Base-by-base conservation (phyloP, 1,140 invertebrate genomes). In the Macrocentrus cingulum region DNA sequence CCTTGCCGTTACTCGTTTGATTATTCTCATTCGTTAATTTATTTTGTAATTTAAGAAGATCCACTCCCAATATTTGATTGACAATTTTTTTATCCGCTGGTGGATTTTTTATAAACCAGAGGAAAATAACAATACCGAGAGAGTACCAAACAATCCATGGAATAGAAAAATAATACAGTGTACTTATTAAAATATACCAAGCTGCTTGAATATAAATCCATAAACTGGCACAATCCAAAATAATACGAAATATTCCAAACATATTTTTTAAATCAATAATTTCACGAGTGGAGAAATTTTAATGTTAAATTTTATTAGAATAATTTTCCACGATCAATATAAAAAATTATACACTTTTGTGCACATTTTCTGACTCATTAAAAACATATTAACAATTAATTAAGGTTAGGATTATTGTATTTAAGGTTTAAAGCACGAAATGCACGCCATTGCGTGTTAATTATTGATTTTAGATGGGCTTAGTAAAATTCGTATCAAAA, bases 51-150 rank as follows among this genome's bases (percentile, higher is more conserved):
- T 49, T 46, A 19, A 68, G 32, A 23, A 74, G 72, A 65, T 82
- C 72, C 51, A 72, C 59, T 6, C 82, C 82, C 49, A 83, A 62
- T 44, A 83, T 71, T 63, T 78, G 65, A 52, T 79, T 71, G 2
- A 81, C 71, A 25, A 58, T 56, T 23, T 51, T 62, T 37, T 46
- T 22, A 51, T 67, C 51, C 16, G 81, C 77, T 11, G 70, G 62
- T 54, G 76, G 75, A 36, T 80, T 61, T 66, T 68, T 68, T 18
- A 37, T 23, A 36, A 75, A 34, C 50, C 51, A 66, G 42, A 75
- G 46, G 16, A 54, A 44, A 25, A 71, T 16, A 34, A 62, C 4
- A 23, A 72, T 48, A 25, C 63, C 20, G 1, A 76, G 7, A 15
- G 60, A 48, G 46, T 66, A 65, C 73, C 74, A 76, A 52, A 72